Evolutionary conservation across 2,113 vertebrate species (phyloP).

Genomic region (Podocnemis expansa): DNA sequence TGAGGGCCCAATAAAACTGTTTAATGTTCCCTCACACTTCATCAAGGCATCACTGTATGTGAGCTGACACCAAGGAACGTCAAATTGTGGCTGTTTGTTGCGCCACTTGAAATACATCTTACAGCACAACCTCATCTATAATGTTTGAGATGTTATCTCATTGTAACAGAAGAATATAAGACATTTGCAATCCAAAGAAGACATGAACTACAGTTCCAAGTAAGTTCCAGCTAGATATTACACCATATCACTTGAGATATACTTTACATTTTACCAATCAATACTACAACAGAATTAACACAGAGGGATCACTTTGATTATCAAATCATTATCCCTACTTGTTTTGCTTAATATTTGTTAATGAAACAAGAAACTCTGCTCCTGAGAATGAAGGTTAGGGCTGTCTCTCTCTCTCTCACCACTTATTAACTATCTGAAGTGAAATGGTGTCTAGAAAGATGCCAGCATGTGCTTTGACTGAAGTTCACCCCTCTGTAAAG

Average conservation of each 20-base stretch:
- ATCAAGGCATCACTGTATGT: neutral
- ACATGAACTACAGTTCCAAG: neutral
- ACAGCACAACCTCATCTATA: neutral
- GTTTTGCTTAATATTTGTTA: neutral
- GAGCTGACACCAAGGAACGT: neutral
- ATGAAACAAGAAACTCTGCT: neutral
- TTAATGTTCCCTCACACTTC: neutral
- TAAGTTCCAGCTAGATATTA: neutral
- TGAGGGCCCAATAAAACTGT: neutral
- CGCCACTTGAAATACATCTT: neutral
- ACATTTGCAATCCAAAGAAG: neutral
- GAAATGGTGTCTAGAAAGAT: constrained; percentile 1
- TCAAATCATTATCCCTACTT: neutral
- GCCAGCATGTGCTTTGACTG: neutral
- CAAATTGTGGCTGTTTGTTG: neutral
- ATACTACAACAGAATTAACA: neutral
- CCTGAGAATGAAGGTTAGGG: neutral
- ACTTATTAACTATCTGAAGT: neutral
- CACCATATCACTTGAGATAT: neutral
- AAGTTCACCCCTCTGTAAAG: neutral
- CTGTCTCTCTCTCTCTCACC: neutral
- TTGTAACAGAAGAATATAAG: neutral
- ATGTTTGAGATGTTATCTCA: neutral
- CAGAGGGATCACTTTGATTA: neutral
- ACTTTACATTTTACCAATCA: neutral